A percentile compares a stretch with the other conserved stretches of the same genome.
Conservation (phyloP, 2,797 vertebrate species). For the Petrocephalus sullivani region DNA sequence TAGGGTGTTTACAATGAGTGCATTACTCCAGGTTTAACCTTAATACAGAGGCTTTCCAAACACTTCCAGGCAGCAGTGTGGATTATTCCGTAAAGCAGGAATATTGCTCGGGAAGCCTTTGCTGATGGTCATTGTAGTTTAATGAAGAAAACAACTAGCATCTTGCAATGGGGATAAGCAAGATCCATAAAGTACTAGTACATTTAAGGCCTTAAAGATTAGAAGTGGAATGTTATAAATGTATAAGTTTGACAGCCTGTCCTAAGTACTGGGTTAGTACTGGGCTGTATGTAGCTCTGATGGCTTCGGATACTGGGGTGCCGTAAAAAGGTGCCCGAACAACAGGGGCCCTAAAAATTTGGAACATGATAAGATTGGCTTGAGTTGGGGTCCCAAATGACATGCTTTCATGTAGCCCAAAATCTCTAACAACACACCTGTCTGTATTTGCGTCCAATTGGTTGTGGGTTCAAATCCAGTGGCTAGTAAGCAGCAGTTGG, state of each 20-base stretch:
- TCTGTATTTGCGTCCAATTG: not conserved
- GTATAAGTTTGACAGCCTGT: not conserved
- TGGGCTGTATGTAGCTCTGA: not conserved
- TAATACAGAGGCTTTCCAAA: not conserved
- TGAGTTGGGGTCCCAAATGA: too few relatives aligned
- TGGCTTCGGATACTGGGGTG: too few relatives aligned
- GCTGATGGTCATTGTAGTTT: not conserved
- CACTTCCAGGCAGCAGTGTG: not conserved
- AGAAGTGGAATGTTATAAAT: not conserved
- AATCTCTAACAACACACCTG: too few relatives aligned
- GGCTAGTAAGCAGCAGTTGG: not conserved
- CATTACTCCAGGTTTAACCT: not conserved
- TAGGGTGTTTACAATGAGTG: not conserved
- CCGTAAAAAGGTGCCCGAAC: too few relatives aligned
- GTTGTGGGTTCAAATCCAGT: not conserved
- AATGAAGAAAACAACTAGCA: not conserved
- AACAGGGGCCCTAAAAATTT: too few relatives aligned
- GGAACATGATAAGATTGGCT: too few relatives aligned
- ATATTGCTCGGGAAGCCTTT: not conserved
- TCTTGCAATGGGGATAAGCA: not conserved
- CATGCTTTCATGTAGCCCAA: too few relatives aligned
- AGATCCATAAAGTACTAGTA: not conserved
- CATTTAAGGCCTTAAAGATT: not conserved
- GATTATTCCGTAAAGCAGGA: not conserved
- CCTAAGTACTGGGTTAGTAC: not conserved